These are phyloP conservation scores for Drosophila mercatorum DNA, from an alignment of 2,888 invertebrate species.

Conservation along the genomic window DNA sequence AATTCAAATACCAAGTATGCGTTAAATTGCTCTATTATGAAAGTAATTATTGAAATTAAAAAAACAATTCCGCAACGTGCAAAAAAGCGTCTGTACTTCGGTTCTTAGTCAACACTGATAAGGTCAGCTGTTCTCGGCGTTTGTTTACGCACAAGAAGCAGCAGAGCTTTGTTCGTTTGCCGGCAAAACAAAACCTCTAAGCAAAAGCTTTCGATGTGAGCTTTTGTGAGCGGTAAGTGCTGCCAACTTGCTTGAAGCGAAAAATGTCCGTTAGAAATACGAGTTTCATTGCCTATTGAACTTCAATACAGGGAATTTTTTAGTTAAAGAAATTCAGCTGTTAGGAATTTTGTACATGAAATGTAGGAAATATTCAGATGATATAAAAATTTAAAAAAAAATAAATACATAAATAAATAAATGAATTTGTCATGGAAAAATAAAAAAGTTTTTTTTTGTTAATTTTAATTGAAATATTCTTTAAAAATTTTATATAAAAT, in stretches of 20 bases:
- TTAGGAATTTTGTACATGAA: background rate
- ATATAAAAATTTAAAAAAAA: too few relatives aligned
- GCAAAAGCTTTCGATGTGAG: conserved; percentile 18
- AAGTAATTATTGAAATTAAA: conserved; percentile 13
- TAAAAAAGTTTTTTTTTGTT: too few relatives aligned
- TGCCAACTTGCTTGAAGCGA: conserved; percentile 35
- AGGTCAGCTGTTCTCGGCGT: conserved; percentile 51
- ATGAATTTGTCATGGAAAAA: too few relatives aligned
- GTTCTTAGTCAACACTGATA: conserved; percentile 36
- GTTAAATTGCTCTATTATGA: conserved; percentile 41
- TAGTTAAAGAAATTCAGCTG: background rate
- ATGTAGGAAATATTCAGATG: too few relatives aligned
- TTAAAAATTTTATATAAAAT: too few relatives aligned
- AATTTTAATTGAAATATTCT: too few relatives aligned
- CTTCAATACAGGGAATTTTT: background rate
- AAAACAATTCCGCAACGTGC: conserved; percentile 18
- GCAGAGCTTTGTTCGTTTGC: conserved; percentile 31
- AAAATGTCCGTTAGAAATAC: conserved; percentile 2
- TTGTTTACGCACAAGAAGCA: conserved; percentile 59
- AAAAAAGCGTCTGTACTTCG: background rate
- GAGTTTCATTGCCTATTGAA: background rate
- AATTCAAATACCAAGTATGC: conserved; percentile 30
- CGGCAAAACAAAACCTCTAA: conserved; percentile 30
- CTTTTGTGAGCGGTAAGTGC: conserved; percentile 26
- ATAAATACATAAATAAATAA: too few relatives aligned